These are phyloP conservation scores for Hipparchia sbordonii DNA, from an alignment of 2,888 invertebrate genomes.

Conservation along the genomic window DNA sequence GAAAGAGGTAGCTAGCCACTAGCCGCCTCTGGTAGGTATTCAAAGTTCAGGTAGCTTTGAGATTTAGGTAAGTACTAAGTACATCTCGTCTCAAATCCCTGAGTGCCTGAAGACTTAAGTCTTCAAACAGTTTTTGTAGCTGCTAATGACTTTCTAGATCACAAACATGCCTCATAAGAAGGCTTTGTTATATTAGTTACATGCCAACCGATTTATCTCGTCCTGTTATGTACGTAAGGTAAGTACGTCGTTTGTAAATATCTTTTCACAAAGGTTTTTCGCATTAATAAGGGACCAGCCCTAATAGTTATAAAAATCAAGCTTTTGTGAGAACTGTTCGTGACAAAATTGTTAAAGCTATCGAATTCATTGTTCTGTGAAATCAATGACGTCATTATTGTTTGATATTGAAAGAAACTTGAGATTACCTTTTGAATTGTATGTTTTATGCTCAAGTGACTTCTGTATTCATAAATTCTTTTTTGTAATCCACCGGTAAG, in stretches of 20 bases:
- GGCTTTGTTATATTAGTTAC: too few relatives aligned
- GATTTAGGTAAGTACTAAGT: too few relatives aligned
- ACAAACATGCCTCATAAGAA: too few relatives aligned
- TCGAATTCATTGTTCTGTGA: conserved; percentile 19
- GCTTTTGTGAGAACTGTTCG: conserved; percentile 25
- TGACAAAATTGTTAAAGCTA: conserved; percentile 25
- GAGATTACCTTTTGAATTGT: conserved; percentile 5
- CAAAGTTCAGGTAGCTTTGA: too few relatives aligned
- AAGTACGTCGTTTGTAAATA: conserved; percentile 22
- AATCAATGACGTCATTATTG: conserved; percentile 14
- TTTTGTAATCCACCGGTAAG: neutral
- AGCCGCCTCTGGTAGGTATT: too few relatives aligned
- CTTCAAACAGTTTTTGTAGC: too few relatives aligned
- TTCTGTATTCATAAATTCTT: neutral
- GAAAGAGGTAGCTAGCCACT: too few relatives aligned
- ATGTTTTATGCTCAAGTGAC: conserved; percentile 8
- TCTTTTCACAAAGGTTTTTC: conserved; percentile 27
- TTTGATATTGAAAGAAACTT: conserved; percentile 8
- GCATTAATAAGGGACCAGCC: conserved; percentile 8
- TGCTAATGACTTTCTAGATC: too few relatives aligned
- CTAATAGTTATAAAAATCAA: conserved; percentile 16
- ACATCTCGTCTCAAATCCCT: too few relatives aligned
- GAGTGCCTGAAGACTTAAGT: too few relatives aligned
- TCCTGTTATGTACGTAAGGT: conserved; percentile 4
- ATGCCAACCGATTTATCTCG: too few relatives aligned